Evolutionary conservation across 1,140 invertebrate species (phyloP), one percentile per base, ranked within the genome.

Genomic region (Notospermus geniculatus): DNA sequence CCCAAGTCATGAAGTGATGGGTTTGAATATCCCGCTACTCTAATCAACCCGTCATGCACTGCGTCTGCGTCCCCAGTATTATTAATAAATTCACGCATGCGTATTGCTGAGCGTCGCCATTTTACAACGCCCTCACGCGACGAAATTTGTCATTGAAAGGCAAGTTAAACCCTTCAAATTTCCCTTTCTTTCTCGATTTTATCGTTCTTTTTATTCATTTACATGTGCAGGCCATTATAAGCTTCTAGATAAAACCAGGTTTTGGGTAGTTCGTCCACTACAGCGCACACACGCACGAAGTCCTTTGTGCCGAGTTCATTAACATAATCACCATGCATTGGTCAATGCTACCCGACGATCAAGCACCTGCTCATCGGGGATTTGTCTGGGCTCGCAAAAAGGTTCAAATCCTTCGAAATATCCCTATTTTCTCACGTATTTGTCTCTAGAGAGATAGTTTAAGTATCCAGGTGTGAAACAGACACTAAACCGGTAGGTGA

Each of bases 101-200:
- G 46, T n/a, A 50, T 5, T 50, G n/a, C n/a, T 7, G 9, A 50
- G 46, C 46, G 46, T 52, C 53, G 53, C 29, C 29, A 28, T 54
- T 54, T 29, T 28, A 17, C 23, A 29, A 54, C 53, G 53, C 53
- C 53, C 53, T 54, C 53, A 22, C 25, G 53, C 53, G 53, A 54
- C 25, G 53, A 25, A 54, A 54, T 23, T 29, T 28, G 53, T 54
- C 53, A 25, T 36, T 36, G 5, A 36, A 36, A 22, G 15, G 29
- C 53, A 28, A n/a, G 53, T 28, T 7, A 28, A 17, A 28, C 29
- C 2, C 25, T 29, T 2, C 53, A 29, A 22, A 54, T 23, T 7
- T 19, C 4, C 4, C n/a, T 22, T 50, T 50, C 4, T 22, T 50
- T 19, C n/a, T 28, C 15, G 25, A 22, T 29, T 25, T 29, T 25